phyloP scores from a whole-genome alignment of 2,888 invertebrate species.

The Reticulitermes lucifugus region DNA sequence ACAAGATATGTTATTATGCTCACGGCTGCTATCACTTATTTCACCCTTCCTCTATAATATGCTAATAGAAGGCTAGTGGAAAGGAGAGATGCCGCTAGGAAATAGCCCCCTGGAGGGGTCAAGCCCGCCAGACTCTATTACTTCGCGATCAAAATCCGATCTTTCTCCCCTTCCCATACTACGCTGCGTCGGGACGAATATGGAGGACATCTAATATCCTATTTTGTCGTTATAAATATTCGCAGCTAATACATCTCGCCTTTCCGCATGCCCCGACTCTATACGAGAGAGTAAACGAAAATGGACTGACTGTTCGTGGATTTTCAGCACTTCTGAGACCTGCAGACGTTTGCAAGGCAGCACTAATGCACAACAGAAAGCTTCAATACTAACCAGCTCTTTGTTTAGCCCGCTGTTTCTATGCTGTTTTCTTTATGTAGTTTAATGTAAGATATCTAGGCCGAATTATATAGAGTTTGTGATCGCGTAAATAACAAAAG shows the following conservation, averaged over 20 bases:
- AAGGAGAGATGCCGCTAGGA: conserved; percentile 22
- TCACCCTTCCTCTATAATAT: background rate
- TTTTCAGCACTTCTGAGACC: no score
- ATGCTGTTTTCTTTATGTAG: no score
- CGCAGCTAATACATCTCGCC: conserved; percentile 41
- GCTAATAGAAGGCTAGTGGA: background rate
- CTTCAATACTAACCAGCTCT: no score
- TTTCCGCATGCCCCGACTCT: background rate
- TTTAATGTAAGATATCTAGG: no score
- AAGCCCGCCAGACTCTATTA: conserved; percentile 50
- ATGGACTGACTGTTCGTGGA: no score
- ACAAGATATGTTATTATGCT: background rate
- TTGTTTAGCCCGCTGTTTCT: no score
- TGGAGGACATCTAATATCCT: conserved; percentile 52
- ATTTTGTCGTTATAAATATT: conserved; percentile 52
- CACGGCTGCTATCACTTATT: background rate
- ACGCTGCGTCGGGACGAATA: conserved; percentile 7
- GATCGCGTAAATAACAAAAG: no score
- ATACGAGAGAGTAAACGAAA: no score
- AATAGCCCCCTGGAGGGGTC: conserved; percentile 47
- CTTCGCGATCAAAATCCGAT: conserved; percentile 51
- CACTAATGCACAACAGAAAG: no score
- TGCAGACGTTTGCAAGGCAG: no score
- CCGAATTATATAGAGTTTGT: no score
- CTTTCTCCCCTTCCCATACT: conserved; percentile 38